Conservation (phyloP, 2,888 invertebrate species). For the Pandemis corylana region DNA sequence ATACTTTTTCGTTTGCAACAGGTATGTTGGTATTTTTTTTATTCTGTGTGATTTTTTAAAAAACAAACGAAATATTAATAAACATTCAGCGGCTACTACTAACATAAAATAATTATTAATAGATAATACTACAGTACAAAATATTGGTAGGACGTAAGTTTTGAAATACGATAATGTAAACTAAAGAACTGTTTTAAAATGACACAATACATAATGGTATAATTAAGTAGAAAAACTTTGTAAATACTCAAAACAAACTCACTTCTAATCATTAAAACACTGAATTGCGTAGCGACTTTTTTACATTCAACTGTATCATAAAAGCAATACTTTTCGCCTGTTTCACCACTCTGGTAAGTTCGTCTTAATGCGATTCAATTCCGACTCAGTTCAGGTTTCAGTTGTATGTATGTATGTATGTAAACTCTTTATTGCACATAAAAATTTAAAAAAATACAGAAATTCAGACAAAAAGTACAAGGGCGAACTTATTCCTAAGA, state of each 20-base stretch:
- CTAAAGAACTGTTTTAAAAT: conserved; percentile 3
- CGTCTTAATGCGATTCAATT: no score
- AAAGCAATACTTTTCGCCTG: no score
- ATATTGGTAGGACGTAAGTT: conserved; percentile 36
- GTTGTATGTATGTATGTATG: no score
- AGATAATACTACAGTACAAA: conserved; percentile 41
- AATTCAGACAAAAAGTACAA: no score
- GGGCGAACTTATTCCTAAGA: no score
- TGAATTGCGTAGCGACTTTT: neutral
- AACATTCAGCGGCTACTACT: neutral
- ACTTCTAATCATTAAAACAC: neutral
- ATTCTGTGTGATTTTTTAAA: neutral
- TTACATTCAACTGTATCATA: neutral
- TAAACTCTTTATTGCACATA: no score
- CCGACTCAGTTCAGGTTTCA: no score
- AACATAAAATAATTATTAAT: conserved; percentile 1
- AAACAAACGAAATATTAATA: conserved; percentile 4
- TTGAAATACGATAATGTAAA: conserved; percentile 23
- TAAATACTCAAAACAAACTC: neutral
- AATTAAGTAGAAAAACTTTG: conserved; percentile 3
- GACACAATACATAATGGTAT: conserved; percentile 6
- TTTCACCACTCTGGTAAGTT: no score
- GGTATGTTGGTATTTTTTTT: neutral
- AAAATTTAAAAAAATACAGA: no score
- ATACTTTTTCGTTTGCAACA: neutral